Conservation (phyloP, 2,113 vertebrate genomes). For the Heloderma charlesbogerti region DNA sequence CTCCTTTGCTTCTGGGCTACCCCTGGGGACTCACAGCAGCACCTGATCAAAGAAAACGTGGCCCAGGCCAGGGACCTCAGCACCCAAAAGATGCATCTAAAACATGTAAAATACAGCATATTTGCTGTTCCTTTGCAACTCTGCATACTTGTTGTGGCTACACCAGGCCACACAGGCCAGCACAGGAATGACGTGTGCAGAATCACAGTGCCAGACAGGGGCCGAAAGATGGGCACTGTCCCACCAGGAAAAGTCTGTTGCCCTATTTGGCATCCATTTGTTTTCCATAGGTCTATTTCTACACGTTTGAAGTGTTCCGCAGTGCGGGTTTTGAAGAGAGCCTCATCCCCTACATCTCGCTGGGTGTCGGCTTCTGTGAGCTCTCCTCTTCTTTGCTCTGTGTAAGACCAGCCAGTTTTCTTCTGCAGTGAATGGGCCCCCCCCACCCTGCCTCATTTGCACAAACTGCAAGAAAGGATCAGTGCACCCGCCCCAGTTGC, state of each 20-base stretch:
- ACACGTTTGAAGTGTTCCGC: slow-evolving; percentile 73
- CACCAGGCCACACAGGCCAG: background rate
- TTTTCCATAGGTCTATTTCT: slow-evolving; percentile 74
- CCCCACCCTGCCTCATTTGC: background rate
- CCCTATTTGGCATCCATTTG: background rate
- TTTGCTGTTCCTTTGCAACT: background rate
- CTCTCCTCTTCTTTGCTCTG: slow-evolving; percentile 62
- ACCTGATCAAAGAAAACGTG: background rate
- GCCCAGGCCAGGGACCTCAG: background rate
- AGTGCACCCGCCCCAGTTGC: no score
- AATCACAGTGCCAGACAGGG: background rate
- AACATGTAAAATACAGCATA: background rate
- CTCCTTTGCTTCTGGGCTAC: no score
- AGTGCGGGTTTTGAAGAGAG: slow-evolving; percentile 67
- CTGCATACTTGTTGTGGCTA: background rate
- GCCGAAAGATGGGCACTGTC: no score
- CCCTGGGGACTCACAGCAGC: background rate
- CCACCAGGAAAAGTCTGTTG: background rate
- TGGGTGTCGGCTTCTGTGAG: slow-evolving; percentile 72
- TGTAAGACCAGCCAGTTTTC: slow-evolving; percentile 60
- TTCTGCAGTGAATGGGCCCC: background rate
- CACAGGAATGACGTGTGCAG: background rate
- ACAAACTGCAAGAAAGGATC: no score
- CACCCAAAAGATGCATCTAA: background rate
- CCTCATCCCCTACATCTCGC: slow-evolving; percentile 69